Evolutionary conservation across 1,140 invertebrate genomes (phyloP).

Genomic region (Meloidogyne chitwoodi): DNA sequence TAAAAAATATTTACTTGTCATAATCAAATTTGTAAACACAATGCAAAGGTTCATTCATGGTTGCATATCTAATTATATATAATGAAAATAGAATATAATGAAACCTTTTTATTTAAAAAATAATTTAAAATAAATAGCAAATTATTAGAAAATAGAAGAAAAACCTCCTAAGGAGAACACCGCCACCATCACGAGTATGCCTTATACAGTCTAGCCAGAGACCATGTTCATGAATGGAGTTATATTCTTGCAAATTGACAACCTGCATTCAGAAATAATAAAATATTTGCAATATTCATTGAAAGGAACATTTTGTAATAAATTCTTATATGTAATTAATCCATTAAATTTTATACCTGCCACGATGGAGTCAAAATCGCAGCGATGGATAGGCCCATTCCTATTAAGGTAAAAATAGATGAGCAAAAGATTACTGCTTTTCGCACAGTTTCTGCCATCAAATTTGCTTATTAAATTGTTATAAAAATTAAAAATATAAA

Average conservation of each 20-base stretch:
- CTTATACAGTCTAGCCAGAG: constrained; percentile 58
- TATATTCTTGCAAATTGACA: constrained; percentile 57
- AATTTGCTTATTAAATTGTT: background rate
- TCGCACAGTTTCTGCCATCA: constrained; percentile 43
- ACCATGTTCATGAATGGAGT: constrained; percentile 58
- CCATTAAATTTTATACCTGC: constrained; percentile 31
- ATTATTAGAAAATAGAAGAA: background rate
- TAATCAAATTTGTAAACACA: constrained; percentile 60
- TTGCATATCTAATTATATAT: constrained; percentile 51
- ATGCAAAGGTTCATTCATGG: constrained; percentile 55
- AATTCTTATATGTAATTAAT: no score
- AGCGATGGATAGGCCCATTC: constrained; percentile 55
- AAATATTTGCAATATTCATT: no score
- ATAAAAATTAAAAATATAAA: background rate
- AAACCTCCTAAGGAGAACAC: constrained; percentile 52
- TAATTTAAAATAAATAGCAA: background rate
- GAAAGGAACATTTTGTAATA: no score
- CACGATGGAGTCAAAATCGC: constrained; percentile 57
- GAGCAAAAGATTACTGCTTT: constrained; percentile 47
- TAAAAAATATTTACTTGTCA: constrained; percentile 39
- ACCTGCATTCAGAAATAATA: constrained; percentile 1
- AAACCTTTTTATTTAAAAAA: background rate
- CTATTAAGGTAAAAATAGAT: constrained; percentile 51
- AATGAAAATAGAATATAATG: no score
- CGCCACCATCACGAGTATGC: constrained; percentile 54